phyloP scores from a whole-genome alignment of 2,113 vertebrate genomes.

The Pungitius pungitius region DNA sequence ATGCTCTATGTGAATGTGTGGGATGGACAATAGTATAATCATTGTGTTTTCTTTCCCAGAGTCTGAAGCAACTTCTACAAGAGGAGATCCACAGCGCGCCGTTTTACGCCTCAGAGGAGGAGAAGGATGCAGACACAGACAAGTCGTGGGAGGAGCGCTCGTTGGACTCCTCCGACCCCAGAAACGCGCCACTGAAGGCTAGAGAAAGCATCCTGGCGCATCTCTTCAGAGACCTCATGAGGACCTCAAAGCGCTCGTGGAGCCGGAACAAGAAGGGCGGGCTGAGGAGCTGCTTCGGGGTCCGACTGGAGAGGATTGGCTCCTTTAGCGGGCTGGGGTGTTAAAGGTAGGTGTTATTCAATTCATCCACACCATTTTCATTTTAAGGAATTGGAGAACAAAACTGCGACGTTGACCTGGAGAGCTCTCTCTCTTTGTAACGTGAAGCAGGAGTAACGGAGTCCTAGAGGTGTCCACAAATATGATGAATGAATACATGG shows the following conservation, averaged over 20 bases:
- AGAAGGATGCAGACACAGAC: background rate
- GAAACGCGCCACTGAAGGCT: slow-evolving; percentile 38
- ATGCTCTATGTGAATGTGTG: background rate
- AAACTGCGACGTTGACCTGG: too few relatives aligned
- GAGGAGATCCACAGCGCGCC: slow-evolving; percentile 58
- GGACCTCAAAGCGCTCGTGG: slow-evolving; percentile 79
- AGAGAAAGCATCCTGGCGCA: slow-evolving; percentile 62
- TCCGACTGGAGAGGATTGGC: slow-evolving; percentile 82
- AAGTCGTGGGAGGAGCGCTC: background rate
- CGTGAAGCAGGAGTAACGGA: background rate
- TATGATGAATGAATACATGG: background rate
- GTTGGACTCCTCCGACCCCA: slow-evolving; percentile 54
- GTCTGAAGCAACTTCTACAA: slow-evolving; percentile 74
- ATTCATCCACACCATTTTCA: background rate
- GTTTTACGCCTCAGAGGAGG: slow-evolving; percentile 33
- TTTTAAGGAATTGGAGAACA: background rate
- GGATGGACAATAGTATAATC: background rate
- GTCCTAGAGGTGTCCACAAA: background rate
- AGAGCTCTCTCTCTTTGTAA: background rate
- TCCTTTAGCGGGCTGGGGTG: slow-evolving; percentile 85
- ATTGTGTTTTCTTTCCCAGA: slow-evolving; percentile 53
- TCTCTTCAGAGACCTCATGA: slow-evolving; percentile 76
- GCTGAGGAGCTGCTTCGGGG: slow-evolving; percentile 83
- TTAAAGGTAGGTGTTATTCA: slow-evolving; percentile 57
- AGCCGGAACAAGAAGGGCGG: slow-evolving; percentile 80